Conservation (phyloP, 2,113 vertebrate species). For the Oreochromis aureus region DNA sequence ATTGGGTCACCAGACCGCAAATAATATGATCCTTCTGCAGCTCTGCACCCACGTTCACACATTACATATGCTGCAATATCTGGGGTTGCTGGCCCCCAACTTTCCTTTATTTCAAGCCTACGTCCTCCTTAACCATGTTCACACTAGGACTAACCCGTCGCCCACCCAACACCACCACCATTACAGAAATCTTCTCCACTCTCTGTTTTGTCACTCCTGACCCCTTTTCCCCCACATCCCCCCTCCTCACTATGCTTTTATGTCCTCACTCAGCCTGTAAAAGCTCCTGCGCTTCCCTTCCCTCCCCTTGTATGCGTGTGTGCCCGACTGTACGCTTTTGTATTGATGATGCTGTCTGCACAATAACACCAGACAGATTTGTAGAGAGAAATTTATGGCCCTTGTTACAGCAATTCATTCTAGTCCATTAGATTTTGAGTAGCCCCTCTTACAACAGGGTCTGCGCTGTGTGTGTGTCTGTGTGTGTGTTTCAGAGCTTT, state of each 20-base stretch:
- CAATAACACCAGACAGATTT: background rate
- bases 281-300: background rate
- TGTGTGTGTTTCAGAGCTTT: background rate
- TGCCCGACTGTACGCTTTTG: background rate
- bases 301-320: constrained; percentile 5
- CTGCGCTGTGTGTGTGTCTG: background rate
- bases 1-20: constrained; percentile 60
- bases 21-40: constrained; percentile 50
- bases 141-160: background rate
- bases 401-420: constrained; percentile 50
- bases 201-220: background rate
- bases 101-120: background rate
- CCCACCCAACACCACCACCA: background rate
- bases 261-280: background rate
- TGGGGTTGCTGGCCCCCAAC: background rate
- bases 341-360: constrained; percentile 1
- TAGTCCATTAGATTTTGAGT: constrained; percentile 49
- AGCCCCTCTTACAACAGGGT: background rate
- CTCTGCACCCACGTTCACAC: constrained; percentile 27
- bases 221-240: background rate
- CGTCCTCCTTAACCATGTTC: background rate
- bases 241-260: background rate
- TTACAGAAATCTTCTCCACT: background rate
- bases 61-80: constrained; percentile 20
- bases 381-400: constrained; percentile 23